Evolutionary conservation across 2,888 invertebrate genomes (phyloP).

Genomic region (Brachypalpus laphriformis): DNA sequence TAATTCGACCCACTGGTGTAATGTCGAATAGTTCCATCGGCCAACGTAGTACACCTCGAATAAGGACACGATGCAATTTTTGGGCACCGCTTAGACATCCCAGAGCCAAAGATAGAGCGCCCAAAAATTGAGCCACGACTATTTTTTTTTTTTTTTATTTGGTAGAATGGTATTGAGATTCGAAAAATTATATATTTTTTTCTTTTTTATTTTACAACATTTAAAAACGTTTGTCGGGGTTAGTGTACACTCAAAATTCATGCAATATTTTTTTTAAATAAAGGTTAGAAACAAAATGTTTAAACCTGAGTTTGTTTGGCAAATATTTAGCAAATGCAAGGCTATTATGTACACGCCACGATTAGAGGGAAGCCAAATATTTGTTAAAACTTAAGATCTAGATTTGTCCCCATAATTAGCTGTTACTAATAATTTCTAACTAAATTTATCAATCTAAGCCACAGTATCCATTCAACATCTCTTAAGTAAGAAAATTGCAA

Average conservation of each 20-base stretch:
- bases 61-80: constrained; percentile 85
- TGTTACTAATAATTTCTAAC: background rate
- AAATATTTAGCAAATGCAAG: constrained; percentile 15
- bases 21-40: constrained; percentile 91
- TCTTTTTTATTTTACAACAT: constrained; percentile 14
- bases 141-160: background rate
- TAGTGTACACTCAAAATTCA: constrained; percentile 37
- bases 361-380: constrained; percentile 2
- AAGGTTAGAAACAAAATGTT: background rate
- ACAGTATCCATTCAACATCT: background rate
- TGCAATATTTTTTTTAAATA: constrained; percentile 36
- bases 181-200: constrained; percentile 9
- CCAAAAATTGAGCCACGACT: constrained; percentile 78
- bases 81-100: constrained; percentile 85
- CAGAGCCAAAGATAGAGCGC: constrained; percentile 82
- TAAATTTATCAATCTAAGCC: constrained; percentile 4
- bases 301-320: background rate
- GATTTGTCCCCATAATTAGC: background rate
- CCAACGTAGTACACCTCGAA: constrained; percentile 86
- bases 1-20: constrained; percentile 89
- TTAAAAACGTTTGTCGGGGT: constrained; percentile 15
- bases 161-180: constrained; percentile 6
- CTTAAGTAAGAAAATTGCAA: background rate
- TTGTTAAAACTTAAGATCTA: background rate
- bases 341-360: constrained; percentile 6